Evolutionary conservation across 2,113 vertebrate species (phyloP).

Genomic region (Tapirus terrestris): DNA sequence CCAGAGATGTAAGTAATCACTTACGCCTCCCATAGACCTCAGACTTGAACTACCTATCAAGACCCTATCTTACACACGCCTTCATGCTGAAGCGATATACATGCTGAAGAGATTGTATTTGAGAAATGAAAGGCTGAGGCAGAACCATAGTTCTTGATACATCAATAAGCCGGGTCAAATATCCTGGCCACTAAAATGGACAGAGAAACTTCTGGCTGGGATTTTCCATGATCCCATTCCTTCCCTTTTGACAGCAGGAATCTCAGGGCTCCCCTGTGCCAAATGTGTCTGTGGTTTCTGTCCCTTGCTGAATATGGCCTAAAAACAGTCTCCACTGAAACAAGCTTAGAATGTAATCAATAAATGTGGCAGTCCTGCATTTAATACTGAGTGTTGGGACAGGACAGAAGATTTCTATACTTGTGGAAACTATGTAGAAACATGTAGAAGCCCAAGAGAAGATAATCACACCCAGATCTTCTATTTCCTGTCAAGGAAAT

Average conservation of each 20-base stretch:
- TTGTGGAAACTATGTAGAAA: background rate
- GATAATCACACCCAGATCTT: background rate
- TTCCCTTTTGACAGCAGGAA: background rate
- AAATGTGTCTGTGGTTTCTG: background rate
- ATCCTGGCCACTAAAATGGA: background rate
- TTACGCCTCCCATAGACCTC: background rate
- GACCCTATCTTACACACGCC: no score
- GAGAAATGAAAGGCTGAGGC: background rate
- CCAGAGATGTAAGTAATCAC: background rate
- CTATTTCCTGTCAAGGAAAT: background rate
- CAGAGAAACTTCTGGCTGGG: background rate
- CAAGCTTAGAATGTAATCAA: background rate
- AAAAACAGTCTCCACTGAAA: background rate
- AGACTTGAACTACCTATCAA: background rate
- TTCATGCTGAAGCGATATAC: background rate
- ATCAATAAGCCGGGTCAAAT: background rate
- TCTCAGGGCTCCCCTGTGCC: background rate
- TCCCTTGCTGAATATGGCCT: background rate
- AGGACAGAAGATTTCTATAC: background rate
- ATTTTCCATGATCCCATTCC: background rate
- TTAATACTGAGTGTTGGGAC: background rate
- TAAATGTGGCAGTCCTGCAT: background rate
- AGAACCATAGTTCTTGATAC: background rate
- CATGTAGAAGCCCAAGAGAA: background rate
- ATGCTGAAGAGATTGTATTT: accelerated